Base-by-base conservation (phyloP, 2,797 vertebrate genomes). In the Selene dorsalis region DNA sequence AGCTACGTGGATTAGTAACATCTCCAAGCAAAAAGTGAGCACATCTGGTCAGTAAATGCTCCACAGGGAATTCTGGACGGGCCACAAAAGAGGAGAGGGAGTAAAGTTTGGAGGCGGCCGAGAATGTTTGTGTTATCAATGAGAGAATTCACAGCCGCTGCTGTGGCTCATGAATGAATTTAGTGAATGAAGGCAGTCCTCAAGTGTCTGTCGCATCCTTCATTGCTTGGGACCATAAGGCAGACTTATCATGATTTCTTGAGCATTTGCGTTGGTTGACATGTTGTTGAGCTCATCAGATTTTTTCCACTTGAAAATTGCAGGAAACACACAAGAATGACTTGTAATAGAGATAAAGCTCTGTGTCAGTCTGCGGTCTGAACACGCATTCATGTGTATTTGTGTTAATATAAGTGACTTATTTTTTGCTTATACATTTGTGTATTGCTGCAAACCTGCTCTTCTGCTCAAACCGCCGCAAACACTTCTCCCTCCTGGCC, bases 1-100 rank as follows among this genome's bases (percentile, higher is more conserved):
- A 95, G 93, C 93, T 92, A 91, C 94, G 93, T 91, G 92, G 94
- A 96, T 97, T 96, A 94, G 93, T 94, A 94, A 95, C 94, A 95
- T 96, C 94, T 95, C 95, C 79, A 30, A 74, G 94, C 93, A 93
- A 96, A 95, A 95, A 32, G 7, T 94, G 80, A 95, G 90, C 95
- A 95, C 96, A 97, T 97, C 96, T 98, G 96, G 95, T 94, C 89
- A 89, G 93, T 94, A 93, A 95, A 96, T 90, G 94, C 94, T 96
- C 95, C 95, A 93, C 94, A 91, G 94, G 92, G 94, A 94, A 95
- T 95, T 94, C 94, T 96, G 96, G 95, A 97, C 87, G 91, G 88
- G 93, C 94, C 94, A 95, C 94, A 96, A 94, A 94, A 95, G 94
- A 93, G 94, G 92, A 94, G 94, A 95, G 95, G 95, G 94, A 93